phyloP scores from a whole-genome alignment of 2,113 vertebrate genomes.

The Etia nguti region DNA sequence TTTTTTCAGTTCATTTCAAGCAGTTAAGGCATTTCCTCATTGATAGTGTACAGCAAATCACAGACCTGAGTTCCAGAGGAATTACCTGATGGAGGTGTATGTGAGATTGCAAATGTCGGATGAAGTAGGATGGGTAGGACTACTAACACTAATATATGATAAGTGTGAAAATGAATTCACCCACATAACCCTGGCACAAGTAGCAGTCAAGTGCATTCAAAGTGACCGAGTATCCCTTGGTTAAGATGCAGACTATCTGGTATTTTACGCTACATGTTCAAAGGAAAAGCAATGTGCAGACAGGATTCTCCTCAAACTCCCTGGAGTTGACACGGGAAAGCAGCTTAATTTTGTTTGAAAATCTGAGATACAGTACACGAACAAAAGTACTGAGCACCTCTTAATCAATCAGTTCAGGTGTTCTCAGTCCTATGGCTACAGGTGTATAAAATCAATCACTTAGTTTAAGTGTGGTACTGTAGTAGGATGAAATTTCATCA shows the following conservation, averaged over 20 bases:
- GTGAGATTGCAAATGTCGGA: background rate
- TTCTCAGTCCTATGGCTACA: background rate
- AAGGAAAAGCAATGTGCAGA: background rate
- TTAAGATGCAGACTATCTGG: background rate
- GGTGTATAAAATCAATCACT: background rate
- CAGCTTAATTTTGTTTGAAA: background rate
- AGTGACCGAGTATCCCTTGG: background rate
- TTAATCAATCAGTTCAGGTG: background rate
- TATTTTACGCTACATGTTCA: background rate
- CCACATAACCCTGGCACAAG: background rate
- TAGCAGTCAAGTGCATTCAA: background rate
- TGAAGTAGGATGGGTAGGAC: background rate
- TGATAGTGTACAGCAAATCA: background rate
- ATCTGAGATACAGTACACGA: background rate
- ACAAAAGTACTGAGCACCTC: background rate
- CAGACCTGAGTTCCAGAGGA: background rate
- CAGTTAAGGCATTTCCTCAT: background rate
- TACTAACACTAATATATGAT: background rate
- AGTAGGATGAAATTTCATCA: background rate
- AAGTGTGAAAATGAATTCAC: background rate
- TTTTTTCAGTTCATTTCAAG: background rate
- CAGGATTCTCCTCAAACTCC: background rate
- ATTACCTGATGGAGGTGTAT: background rate
- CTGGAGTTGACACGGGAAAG: background rate
- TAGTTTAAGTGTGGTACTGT: background rate